These are phyloP conservation scores for Piaya cayana DNA, from an alignment of 2,113 vertebrate species.

Conservation along the genomic window DNA sequence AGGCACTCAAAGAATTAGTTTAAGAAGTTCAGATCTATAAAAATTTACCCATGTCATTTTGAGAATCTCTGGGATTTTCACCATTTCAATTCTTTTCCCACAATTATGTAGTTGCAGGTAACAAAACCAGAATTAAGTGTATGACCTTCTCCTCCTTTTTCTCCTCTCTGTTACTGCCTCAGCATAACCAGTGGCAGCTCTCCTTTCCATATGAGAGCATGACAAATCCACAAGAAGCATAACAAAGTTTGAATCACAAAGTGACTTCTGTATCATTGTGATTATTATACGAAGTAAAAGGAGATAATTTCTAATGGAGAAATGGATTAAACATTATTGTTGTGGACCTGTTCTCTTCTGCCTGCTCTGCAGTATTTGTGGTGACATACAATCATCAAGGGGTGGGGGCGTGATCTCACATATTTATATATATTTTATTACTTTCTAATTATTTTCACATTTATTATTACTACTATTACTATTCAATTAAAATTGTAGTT, in stretches of 20 bases:
- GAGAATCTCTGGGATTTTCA: neutral
- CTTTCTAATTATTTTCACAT: too few species aligned
- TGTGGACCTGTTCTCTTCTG: too few species aligned
- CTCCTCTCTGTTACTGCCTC: neutral
- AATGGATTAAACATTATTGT: neutral
- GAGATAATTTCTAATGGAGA: neutral
- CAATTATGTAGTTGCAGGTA: neutral
- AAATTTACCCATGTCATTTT: neutral
- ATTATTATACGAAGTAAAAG: neutral
- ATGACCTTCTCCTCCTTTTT: neutral
- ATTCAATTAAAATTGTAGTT: too few species aligned
- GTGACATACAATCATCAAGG: too few species aligned
- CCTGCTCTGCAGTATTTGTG: too few species aligned
- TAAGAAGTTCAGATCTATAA: neutral
- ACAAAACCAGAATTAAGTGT: neutral
- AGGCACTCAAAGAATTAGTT: neutral
- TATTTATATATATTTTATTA: too few species aligned
- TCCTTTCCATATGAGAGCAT: neutral
- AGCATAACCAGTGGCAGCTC: neutral
- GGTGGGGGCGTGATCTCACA: too few species aligned
- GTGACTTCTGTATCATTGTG: neutral
- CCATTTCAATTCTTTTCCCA: neutral
- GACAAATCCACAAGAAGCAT: neutral
- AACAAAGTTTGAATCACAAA: neutral
- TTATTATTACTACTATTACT: too few species aligned